Base-by-base conservation (phyloP, 2,888 invertebrate species). In the Aleiodes leptofemur region DNA sequence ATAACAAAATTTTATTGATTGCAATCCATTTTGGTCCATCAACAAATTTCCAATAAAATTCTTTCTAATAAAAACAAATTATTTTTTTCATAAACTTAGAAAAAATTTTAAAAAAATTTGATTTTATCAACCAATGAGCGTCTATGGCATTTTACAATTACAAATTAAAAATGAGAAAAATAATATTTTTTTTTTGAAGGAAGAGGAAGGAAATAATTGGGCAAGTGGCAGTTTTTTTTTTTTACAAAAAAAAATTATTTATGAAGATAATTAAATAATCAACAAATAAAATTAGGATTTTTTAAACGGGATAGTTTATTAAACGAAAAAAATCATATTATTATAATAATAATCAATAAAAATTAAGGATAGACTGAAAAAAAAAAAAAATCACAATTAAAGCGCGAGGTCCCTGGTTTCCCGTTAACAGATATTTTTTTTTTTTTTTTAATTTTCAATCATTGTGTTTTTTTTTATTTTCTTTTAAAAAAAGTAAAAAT, bases 321-420 rank as follows among this genome's bases (percentile, higher is more conserved):
- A 86, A 88, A 87, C 87, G 85, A 86, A 87, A 87, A 83, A 6
- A 4, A 34, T 84, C 83, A 82, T 83, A 83, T 82, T 83, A 81
- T 82, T 80, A 78, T 79, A 79, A 80, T 80, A 83, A 80, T 79
- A 79, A 80, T 80, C 76, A 77, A 74, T 78, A 79, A 82, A 79
- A 83, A 80, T 77, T 85, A 87, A 85, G 81, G 82, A 83, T 85
- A 85, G 83, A 84, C 82, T 34, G 34, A 34, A 34, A 85, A 82
- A 85, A 84, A 84, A 83, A 83, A 80, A 80, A 81, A 84, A 88
- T 88, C 87, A 88, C 87, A 87, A 84, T 86, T 87, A 84, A 85
- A 86, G 87, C 85, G 83, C 83, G 82, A 86, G 86, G 85, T 82
- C 81, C 81, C 34, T 34, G 82, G 81, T 80, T 80, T 75, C 72